Evolutionary conservation across 2,113 vertebrate species (phyloP).

Genomic region (Himantopus leucocephalus): DNA sequence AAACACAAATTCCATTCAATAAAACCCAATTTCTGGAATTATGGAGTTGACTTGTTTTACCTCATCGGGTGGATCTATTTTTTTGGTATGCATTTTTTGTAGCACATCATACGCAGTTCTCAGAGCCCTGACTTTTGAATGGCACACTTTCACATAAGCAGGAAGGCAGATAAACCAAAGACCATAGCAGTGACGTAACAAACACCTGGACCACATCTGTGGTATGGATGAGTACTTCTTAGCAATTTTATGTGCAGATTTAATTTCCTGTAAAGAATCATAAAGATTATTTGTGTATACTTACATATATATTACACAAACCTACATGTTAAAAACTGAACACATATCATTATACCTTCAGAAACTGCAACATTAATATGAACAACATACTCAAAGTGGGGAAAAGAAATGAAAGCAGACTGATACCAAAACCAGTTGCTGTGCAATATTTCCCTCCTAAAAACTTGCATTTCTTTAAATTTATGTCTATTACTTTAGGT

Average conservation of each 20-base stretch:
- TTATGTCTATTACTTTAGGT: background rate
- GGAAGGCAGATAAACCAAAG: constrained; percentile 99
- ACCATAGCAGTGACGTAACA: constrained; percentile 92
- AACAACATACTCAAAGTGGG: background rate
- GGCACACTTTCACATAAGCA: constrained; percentile 87
- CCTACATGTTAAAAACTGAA: background rate
- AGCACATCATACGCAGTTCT: constrained; percentile 92
- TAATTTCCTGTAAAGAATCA: constrained; percentile 86
- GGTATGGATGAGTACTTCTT: constrained; percentile 93
- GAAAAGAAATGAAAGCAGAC: background rate
- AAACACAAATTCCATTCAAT: background rate
- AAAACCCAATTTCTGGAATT: background rate
- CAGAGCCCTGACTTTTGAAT: constrained; percentile 94
- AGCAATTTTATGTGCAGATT: constrained; percentile 92
- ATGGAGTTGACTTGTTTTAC: constrained; percentile 53
- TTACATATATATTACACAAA: background rate
- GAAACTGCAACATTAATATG: background rate
- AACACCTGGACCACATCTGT: constrained; percentile 98
- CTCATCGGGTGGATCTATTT: constrained; percentile 95
- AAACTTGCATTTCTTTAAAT: background rate
- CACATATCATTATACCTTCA: background rate
- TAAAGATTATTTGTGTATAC: background rate
- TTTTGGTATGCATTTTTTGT: constrained; percentile 93
- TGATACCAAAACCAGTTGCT: background rate
- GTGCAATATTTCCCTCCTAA: background rate